phyloP scores from a whole-genome alignment of 2,888 invertebrate genomes.

The Sesia apiformis region DNA sequence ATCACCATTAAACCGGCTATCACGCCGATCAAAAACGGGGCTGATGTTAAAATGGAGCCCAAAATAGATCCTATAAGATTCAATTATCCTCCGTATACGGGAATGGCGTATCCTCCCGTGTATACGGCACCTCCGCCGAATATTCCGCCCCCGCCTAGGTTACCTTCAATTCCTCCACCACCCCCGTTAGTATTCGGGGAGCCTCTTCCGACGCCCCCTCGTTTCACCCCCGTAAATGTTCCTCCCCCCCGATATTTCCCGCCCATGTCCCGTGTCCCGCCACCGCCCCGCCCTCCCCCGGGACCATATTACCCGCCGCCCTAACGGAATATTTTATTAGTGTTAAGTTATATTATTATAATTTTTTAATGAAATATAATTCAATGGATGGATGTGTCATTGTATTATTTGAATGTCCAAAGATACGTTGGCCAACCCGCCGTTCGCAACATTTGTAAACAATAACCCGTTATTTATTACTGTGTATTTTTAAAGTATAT shows the following conservation, averaged over 20 bases:
- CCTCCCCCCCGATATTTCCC: slow-evolving; percentile 59
- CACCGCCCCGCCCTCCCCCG: slow-evolving; percentile 42
- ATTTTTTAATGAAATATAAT: slow-evolving; percentile 58
- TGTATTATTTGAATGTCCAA: slow-evolving; percentile 8
- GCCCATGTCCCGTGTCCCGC: slow-evolving; percentile 30
- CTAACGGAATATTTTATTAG: slow-evolving; percentile 22
- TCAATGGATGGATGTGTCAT: slow-evolving; percentile 24
- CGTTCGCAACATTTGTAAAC: too few species aligned
- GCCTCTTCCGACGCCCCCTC: slow-evolving; percentile 51
- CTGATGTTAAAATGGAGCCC: slow-evolving; percentile 44
- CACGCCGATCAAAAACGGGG: slow-evolving; percentile 61
- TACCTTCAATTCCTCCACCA: slow-evolving; percentile 20
- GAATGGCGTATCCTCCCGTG: slow-evolving; percentile 59
- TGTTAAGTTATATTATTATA: slow-evolving; percentile 11
- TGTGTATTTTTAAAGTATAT: too few species aligned
- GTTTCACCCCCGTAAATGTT: slow-evolving; percentile 47
- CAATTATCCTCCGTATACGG: slow-evolving; percentile 39
- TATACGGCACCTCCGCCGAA: slow-evolving; percentile 52
- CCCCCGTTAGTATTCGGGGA: slow-evolving; percentile 28
- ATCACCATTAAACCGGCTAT: slow-evolving; percentile 12
- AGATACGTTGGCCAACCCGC: too few species aligned
- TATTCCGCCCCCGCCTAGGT: slow-evolving; percentile 34
- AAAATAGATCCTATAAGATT: slow-evolving; percentile 43
- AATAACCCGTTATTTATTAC: too few species aligned
- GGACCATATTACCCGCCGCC: slow-evolving; percentile 60